Evolutionary conservation across 2,113 vertebrate species (phyloP).

Genomic region (Sterna hirundo): DNA sequence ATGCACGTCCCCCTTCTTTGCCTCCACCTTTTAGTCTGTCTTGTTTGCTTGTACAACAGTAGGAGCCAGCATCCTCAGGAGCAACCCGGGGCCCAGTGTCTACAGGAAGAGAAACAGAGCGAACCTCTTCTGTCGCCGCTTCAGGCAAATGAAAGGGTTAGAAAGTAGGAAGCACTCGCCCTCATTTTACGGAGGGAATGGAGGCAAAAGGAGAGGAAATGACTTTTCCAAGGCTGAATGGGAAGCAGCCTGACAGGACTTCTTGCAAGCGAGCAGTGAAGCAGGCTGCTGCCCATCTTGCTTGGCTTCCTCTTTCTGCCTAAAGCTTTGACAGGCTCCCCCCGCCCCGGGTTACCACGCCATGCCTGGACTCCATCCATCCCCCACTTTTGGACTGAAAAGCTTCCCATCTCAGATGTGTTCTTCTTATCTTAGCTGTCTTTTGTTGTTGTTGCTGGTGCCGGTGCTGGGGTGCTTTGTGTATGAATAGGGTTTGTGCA

Average conservation of each 20-base stretch:
- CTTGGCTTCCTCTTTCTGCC: background rate
- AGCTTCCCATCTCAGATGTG: background rate
- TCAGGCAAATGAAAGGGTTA: background rate
- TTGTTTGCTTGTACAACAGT: background rate
- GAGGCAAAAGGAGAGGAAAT: background rate
- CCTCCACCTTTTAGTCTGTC: background rate
- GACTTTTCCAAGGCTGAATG: background rate
- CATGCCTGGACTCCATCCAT: background rate
- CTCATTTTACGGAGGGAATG: background rate
- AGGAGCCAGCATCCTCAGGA: background rate
- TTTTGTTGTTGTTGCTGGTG: background rate
- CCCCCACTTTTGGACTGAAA: background rate
- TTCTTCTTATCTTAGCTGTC: background rate
- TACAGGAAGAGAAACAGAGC: background rate
- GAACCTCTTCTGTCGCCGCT: rapidly evolving
- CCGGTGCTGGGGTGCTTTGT: background rate
- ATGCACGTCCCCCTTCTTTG: background rate
- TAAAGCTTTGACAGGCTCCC: background rate
- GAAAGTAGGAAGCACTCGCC: background rate
- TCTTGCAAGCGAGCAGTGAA: background rate
- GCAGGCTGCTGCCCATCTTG: background rate
- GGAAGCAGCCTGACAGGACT: background rate
- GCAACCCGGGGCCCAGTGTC: background rate
- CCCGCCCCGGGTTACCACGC: rapidly evolving
- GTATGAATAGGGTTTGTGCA: background rate